Evolutionary conservation across 2,113 vertebrate genomes (phyloP), one percentile per base, ranked within the genome.

Genomic region (Ailuropoda melanoleuca): DNA sequence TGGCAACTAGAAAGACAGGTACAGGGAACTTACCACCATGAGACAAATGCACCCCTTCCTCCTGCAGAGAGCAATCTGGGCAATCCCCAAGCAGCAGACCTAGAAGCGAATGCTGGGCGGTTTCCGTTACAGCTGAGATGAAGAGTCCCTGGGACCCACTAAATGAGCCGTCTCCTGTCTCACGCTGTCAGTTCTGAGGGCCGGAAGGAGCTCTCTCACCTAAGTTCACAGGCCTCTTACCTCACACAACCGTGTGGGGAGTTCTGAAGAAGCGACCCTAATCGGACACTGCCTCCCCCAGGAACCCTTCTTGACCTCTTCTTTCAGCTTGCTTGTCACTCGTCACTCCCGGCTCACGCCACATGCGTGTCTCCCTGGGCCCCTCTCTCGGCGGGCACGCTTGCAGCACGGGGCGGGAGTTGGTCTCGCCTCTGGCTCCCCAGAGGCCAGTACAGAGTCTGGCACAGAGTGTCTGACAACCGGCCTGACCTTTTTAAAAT

Each of bases 401-500:
- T 82, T 46, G 88, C 13, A 82, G 29, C 46, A 5, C 43, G 84
- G 70, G 21, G 46, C 34, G 26, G 15, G 50, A 90, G n/a, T 43
- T 14, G 56, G 55, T 23, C 37, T 75, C 14, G 46, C n/a, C 21
- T 87, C 50, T 77, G n/a, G 91, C 58, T 97, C n/a, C 53, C 58
- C 12, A 92, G 58, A 92, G 34, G n/a, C 26, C 39, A 78, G 48
- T 8, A 88, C 0, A 81, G 84, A 68, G 31, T 88, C 14, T 58
- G 46, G 58, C 19, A 92, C 29, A 74, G 1, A 81, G 6, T 31
- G 24, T 31, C 26, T 10, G 92, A 92, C 37, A 55, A 14, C 15
- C 66, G 50, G 64, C 39, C 31, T 93, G 31, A 64, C 74, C 56
- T 64, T 82, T 84, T 85, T 8, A 72, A 93, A 93, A 87, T 84